Conservation (phyloP, 92 coral and sea anemone species). For the Porites evermanni region DNA sequence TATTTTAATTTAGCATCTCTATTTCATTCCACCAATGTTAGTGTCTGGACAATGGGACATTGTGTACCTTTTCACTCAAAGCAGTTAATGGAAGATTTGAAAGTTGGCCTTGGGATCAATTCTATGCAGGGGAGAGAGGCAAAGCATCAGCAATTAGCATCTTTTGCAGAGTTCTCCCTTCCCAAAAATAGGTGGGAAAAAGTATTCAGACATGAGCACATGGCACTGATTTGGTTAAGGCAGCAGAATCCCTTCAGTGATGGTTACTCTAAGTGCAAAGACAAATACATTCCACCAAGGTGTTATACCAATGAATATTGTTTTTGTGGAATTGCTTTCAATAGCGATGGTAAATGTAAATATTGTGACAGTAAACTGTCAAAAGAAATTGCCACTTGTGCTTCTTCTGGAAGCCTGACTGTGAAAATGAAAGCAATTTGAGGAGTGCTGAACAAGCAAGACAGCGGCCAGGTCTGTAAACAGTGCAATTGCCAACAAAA, state of each 20-base stretch:
- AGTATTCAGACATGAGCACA: constrained; percentile 71
- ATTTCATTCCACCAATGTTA: constrained; percentile 49
- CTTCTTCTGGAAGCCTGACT: constrained; percentile 62
- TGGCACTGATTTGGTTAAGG: constrained; percentile 70
- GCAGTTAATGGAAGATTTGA: constrained; percentile 59
- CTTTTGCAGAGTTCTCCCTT: constrained; percentile 65
- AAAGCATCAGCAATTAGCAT: constrained; percentile 70
- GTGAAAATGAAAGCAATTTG: neutral
- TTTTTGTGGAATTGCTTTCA: constrained; percentile 67
- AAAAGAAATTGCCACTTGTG: constrained; percentile 58
- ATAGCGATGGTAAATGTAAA: constrained; percentile 24
- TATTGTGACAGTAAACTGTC: constrained; percentile 50
- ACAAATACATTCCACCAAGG: constrained; percentile 53
- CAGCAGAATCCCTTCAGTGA: constrained; percentile 67
- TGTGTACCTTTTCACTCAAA: constrained; percentile 73
- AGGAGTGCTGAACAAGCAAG: constrained; percentile 18
- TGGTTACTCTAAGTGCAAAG: constrained; percentile 54
- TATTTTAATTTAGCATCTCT: constrained; percentile 65
- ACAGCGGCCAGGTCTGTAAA: constrained; percentile 38
- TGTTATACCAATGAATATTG: constrained; percentile 63
- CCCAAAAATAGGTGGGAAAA: constrained; percentile 76
- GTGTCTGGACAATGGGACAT: constrained; percentile 81
- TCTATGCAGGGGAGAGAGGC: constrained; percentile 79
- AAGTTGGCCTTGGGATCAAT: constrained; percentile 66
- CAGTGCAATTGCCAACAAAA: constrained; percentile 6